These are phyloP conservation scores for Sparidentex hasta DNA, from an alignment of 2,797 vertebrate species.

Conservation along the genomic window DNA sequence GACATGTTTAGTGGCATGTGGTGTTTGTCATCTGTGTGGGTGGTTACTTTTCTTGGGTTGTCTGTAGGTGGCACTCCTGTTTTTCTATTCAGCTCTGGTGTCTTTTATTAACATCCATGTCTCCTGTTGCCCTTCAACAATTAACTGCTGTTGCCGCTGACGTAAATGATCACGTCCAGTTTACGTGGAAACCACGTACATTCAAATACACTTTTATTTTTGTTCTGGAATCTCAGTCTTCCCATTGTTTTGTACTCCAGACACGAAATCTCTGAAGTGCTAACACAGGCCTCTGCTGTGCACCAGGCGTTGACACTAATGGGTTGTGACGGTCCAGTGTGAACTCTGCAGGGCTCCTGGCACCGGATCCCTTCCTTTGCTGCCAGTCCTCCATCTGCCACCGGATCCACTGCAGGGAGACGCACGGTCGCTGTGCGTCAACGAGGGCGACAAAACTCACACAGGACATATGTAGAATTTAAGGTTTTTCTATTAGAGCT, in stretches of 20 bases:
- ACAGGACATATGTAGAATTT: not conserved
- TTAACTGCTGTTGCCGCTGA: not conserved
- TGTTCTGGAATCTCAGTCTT: slow-evolving; percentile 20
- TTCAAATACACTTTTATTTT: too few relatives aligned
- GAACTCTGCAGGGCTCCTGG: slow-evolving; percentile 75
- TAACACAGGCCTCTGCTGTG: slow-evolving; percentile 72
- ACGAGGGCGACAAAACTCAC: not conserved
- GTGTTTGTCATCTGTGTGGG: not conserved
- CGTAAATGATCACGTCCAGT: not conserved
- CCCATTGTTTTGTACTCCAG: slow-evolving; percentile 27
- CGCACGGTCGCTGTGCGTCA: not conserved
- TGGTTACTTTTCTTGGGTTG: not conserved
- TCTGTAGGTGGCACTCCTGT: slow-evolving; percentile 35
- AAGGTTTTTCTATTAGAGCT: not conserved
- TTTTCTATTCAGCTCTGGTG: not conserved
- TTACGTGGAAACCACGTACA: not conserved
- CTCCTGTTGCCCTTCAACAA: not conserved
- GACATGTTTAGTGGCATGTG: not conserved
- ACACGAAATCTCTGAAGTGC: slow-evolving; percentile 47
- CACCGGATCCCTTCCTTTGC: slow-evolving; percentile 21
- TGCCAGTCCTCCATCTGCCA: slow-evolving; percentile 80
- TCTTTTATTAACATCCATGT: not conserved
- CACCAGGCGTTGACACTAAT: slow-evolving; percentile 63
- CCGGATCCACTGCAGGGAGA: slow-evolving; percentile 70
- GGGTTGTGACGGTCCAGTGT: slow-evolving; percentile 62